Percentiles rank a stretch among this genome's conserved stretches.
Conservation (phyloP, 2,797 vertebrate species). For the Halcyon badia region DNA sequence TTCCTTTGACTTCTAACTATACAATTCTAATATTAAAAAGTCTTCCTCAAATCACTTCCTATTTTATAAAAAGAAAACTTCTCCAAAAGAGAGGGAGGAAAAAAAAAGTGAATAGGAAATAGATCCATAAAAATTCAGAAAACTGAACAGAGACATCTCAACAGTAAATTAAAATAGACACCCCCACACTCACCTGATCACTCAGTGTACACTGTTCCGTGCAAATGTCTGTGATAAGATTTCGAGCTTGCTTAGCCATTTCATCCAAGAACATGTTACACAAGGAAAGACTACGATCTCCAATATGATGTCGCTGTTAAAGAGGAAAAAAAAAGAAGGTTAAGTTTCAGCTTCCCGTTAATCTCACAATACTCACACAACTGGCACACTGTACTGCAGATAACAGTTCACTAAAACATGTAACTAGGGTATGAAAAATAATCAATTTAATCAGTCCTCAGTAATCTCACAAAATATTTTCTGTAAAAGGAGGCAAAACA, state of each 20-base stretch:
- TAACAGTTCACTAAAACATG: not conserved
- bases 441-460: not conserved
- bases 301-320: conserved; percentile 94
- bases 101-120: not conserved
- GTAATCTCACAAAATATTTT: not conserved
- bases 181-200: conserved; percentile 88
- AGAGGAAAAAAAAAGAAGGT: not conserved
- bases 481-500: not conserved
- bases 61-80: not conserved
- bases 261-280: conserved; percentile 99
- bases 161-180: not conserved
- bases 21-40: not conserved
- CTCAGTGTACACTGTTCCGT: conserved; percentile 98
- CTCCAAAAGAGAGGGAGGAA: not conserved
- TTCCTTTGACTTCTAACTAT: not conserved
- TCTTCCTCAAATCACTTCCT: not conserved
- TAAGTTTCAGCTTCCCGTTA: not conserved
- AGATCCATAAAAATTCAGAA: not conserved
- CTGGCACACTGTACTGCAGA: not conserved
- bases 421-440: not conserved
- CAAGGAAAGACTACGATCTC: conserved; percentile 96
- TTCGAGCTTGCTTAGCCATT: conserved; percentile 98
- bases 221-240: conserved; percentile 99
- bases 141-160: not conserved
- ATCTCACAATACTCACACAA: not conserved